Conservation (phyloP, 2,797 vertebrate species). For the Chrosomus eos region DNA sequence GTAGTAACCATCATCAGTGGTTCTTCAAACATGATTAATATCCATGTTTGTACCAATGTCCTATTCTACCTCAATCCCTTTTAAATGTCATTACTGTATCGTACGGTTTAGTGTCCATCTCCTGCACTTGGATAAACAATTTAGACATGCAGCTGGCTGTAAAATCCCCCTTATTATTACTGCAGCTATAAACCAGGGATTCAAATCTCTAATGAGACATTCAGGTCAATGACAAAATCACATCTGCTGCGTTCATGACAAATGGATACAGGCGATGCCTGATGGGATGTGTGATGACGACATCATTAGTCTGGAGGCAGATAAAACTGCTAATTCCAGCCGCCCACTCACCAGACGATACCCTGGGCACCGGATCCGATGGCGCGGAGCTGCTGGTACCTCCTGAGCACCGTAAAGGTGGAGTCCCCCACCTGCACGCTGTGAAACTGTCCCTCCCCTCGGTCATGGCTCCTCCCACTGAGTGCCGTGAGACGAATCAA, state of each 20-base stretch:
- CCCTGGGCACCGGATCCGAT: constrained; percentile 97
- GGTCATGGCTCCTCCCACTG: constrained; percentile 85
- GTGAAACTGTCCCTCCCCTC: constrained; percentile 93
- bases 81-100: constrained; percentile 10
- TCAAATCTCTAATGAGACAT: constrained; percentile 24
- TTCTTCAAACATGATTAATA: background rate
- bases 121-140: constrained; percentile 6
- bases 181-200: constrained; percentile 15
- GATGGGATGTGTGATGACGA: constrained; percentile 31
- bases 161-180: constrained; percentile 1
- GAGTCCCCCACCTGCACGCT: constrained; percentile 98
- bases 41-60: background rate
- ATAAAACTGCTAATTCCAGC: background rate
- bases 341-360: constrained; percentile 91
- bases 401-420: constrained; percentile 92
- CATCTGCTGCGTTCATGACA: constrained; percentile 13
- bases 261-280: constrained; percentile 25
- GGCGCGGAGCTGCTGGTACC: constrained; percentile 92
- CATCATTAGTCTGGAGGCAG: constrained; percentile 25
- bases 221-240: constrained; percentile 14
- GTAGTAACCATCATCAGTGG: background rate
- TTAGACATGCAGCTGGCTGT: background rate
- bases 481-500: constrained; percentile 69
- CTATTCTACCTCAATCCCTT: background rate
- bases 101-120: constrained; percentile 21